Conservation (phyloP, 2,888 invertebrate genomes). For the Druceiella hillmani region DNA sequence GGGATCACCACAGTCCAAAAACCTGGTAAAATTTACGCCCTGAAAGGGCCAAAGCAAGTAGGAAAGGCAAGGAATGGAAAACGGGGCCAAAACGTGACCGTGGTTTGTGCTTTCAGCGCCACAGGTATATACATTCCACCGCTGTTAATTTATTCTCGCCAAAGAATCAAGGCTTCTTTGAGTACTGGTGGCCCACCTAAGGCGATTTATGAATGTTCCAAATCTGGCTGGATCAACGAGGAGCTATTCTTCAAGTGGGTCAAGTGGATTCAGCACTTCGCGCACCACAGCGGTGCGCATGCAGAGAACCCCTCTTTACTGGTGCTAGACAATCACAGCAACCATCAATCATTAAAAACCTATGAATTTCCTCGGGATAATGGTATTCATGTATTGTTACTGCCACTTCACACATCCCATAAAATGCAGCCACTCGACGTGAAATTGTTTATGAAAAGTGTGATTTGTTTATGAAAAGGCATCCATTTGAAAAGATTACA, state of each 20-base stretch:
- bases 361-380: slow-evolving; percentile 19
- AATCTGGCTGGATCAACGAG: slow-evolving; percentile 20
- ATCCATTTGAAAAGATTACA: slow-evolving; percentile 6
- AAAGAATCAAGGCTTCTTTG: too few species aligned
- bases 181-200: too few species aligned
- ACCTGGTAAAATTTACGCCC: too few species aligned
- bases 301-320: too few species aligned
- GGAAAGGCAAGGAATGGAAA: neutral
- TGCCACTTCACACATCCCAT: slow-evolving; percentile 17
- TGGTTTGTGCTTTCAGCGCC: slow-evolving; percentile 2
- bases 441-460: slow-evolving; percentile 20
- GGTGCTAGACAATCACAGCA: too few species aligned
- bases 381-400: slow-evolving; percentile 12
- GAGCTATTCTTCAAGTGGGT: slow-evolving; percentile 22
- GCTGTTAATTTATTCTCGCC: neutral
- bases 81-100: slow-evolving; percentile 4
- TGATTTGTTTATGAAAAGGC: slow-evolving; percentile 21
- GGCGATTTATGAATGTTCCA: slow-evolving; percentile 2
- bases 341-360: too few species aligned
- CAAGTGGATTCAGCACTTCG: slow-evolving; percentile 24
- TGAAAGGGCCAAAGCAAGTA: too few species aligned
- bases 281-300: too few species aligned
- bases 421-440: slow-evolving; percentile 18
- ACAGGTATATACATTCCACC: neutral
- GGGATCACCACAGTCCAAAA: too few species aligned